Percentiles rank a stretch among this genome's conserved stretches.
phyloP scores from a whole-genome alignment of 2,888 invertebrate genomes.

The Metallyticus violacea region DNA sequence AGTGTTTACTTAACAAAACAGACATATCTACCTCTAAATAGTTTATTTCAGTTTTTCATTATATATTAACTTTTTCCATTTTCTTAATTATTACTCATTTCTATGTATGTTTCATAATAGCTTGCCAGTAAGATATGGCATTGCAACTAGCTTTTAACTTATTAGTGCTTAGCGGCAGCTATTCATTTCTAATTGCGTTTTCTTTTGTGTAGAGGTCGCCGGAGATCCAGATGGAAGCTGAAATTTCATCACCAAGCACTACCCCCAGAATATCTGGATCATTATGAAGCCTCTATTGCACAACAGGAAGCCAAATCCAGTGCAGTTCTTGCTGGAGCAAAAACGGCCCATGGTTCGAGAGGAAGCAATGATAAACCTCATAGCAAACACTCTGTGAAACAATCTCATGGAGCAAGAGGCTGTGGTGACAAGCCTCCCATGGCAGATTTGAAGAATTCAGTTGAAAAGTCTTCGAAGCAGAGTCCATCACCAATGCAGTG shows the following conservation, averaged over 20 bases:
- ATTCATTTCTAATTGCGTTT: conserved; percentile 2
- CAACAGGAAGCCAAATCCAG: conserved; percentile 34
- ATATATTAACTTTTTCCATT: no score
- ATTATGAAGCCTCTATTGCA: conserved; percentile 64
- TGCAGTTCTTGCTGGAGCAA: background rate
- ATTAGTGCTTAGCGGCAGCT: no score
- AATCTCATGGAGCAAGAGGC: background rate
- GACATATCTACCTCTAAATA: no score
- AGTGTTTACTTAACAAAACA: no score
- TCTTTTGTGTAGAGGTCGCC: conserved; percentile 45
- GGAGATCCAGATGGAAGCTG: conserved; percentile 68
- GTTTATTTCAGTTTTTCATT: no score
- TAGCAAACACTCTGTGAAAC: background rate
- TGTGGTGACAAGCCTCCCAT: background rate
- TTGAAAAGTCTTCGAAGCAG: background rate
- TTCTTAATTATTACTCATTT: no score
- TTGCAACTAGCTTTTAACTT: no score
- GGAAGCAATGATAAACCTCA: background rate
- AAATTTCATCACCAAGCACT: conserved; percentile 79
- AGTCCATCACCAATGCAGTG: background rate
- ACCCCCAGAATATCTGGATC: conserved; percentile 74
- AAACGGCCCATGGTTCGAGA: background rate
- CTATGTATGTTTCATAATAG: no score
- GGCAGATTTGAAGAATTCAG: background rate
- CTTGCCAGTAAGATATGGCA: no score